Conservation (phyloP, 2,113 vertebrate genomes). For the Plestiodon gilberti region DNA sequence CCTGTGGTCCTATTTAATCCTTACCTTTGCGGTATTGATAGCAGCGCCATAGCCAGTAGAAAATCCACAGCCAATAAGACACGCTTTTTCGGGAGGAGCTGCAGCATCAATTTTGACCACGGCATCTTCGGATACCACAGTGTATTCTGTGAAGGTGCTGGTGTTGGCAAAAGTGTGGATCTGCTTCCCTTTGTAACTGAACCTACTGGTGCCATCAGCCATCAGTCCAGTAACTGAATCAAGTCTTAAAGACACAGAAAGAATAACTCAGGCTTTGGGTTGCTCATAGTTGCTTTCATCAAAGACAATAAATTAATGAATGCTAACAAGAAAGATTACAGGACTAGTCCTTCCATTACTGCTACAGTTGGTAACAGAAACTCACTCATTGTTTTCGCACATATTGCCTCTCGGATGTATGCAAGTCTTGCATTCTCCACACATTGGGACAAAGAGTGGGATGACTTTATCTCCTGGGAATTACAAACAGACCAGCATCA, state of each 20-base stretch:
- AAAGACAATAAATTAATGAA: not conserved
- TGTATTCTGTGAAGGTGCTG: constrained; percentile 88
- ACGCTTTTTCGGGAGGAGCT: constrained; percentile 84
- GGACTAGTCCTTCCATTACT: not conserved
- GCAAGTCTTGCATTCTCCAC: constrained; percentile 81
- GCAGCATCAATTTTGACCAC: constrained; percentile 79
- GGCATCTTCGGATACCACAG: constrained; percentile 74
- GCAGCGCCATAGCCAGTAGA: constrained; percentile 86
- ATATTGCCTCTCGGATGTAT: constrained; percentile 79
- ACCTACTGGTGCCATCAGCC: constrained; percentile 71
- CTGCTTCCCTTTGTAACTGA: constrained; percentile 80
- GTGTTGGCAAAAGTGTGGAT: constrained; percentile 79
- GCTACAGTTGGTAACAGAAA: not conserved
- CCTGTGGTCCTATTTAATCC: not conserved
- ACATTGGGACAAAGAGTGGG: constrained; percentile 80
- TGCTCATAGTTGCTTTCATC: not conserved
- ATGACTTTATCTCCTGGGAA: constrained; percentile 87
- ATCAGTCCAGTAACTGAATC: constrained; percentile 47
- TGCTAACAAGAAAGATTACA: not conserved
- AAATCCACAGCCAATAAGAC: constrained; percentile 82
- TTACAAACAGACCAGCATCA: not conserved
- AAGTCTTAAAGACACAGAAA: accelerated
- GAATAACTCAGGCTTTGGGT: not conserved
- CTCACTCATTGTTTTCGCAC: constrained; percentile 78
- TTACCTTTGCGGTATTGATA: constrained; percentile 82